Percentiles rank a stretch among this genome's conserved stretches.
These are phyloP conservation scores for Perdix hodgsoniae DNA, from an alignment of 2,797 vertebrate species.

Conservation along the genomic window DNA sequence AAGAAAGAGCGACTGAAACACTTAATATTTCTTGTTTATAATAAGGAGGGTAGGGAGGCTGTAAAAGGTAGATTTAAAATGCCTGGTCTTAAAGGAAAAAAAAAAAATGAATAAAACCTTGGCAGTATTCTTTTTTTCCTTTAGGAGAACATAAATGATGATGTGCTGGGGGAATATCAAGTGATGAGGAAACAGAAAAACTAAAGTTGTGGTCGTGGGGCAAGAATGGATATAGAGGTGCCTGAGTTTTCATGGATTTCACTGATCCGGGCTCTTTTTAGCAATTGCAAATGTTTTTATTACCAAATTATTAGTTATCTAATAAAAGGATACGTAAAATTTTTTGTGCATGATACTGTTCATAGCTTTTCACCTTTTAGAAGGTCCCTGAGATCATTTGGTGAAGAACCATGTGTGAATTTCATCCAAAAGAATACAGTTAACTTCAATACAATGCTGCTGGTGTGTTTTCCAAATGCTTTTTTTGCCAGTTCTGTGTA, in stretches of 20 bases:
- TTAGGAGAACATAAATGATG: neutral
- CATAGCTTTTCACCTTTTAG: neutral
- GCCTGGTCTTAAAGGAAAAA: neutral
- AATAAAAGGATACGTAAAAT: neutral
- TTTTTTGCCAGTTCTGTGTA: neutral
- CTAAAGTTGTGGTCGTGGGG: neutral
- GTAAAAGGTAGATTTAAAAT: conserved; percentile 20
- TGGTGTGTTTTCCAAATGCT: neutral
- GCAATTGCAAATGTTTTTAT: neutral
- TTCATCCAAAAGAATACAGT: neutral
- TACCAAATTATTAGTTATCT: neutral
- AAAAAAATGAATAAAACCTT: conserved; percentile 15
- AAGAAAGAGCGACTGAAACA: neutral
- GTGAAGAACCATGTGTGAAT: neutral
- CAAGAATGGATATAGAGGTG: neutral
- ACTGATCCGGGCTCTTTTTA: neutral
- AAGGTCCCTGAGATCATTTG: neutral
- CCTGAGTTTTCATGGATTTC: neutral
- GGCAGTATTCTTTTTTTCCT: neutral
- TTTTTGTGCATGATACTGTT: neutral
- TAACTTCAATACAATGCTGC: neutral
- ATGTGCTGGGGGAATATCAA: neutral
- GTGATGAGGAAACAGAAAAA: conserved; percentile 9
- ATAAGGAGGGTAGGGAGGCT: neutral
- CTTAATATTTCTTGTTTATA: neutral